A percentile compares a stretch with the other conserved stretches of the same genome.
These are phyloP conservation scores for Cartodere bifasciata DNA, from an alignment of 2,888 invertebrate genomes.

Conservation along the genomic window DNA sequence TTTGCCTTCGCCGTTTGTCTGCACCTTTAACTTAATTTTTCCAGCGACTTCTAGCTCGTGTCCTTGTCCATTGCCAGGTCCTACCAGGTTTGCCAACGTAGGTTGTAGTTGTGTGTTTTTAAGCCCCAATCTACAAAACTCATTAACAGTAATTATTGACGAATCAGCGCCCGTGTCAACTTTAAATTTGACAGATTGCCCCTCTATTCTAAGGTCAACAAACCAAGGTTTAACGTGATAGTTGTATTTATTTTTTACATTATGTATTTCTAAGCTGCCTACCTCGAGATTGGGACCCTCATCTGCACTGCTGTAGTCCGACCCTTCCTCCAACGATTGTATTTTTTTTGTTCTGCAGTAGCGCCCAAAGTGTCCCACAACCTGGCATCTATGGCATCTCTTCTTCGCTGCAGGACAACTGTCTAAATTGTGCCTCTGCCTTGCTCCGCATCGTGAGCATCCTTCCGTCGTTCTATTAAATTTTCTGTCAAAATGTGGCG, in stretches of 20 bases:
- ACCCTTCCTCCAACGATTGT: too few relatives aligned
- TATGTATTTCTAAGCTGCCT: not conserved
- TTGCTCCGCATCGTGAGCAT: too few relatives aligned
- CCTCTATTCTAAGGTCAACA: constrained; percentile 5
- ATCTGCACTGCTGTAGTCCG: too few relatives aligned
- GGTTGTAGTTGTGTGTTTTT: too few relatives aligned
- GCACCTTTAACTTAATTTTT: constrained; percentile 1
- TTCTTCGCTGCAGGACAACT: too few relatives aligned
- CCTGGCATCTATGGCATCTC: too few relatives aligned
- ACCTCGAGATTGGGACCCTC: too few relatives aligned
- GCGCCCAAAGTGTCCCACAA: too few relatives aligned
- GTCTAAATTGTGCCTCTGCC: too few relatives aligned
- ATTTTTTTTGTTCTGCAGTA: too few relatives aligned
- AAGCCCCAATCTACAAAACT: constrained; percentile 5
- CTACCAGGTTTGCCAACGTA: not conserved
- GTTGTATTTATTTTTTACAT: not conserved
- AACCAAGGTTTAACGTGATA: constrained; percentile 6
- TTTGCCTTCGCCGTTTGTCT: constrained; percentile 3
- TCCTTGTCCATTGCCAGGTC: constrained; percentile 6
- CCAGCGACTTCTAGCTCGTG: constrained; percentile 4
- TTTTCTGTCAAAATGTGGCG: too few relatives aligned
- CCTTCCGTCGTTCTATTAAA: too few relatives aligned
- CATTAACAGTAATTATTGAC: constrained; percentile 6
- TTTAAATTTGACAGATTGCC: constrained; percentile 8
- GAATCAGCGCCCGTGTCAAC: constrained; percentile 12